A percentile compares a stretch with the other conserved stretches of the same genome.
Evolutionary conservation across 2,113 vertebrate species (phyloP).

Genomic region (Empidonax traillii): DNA sequence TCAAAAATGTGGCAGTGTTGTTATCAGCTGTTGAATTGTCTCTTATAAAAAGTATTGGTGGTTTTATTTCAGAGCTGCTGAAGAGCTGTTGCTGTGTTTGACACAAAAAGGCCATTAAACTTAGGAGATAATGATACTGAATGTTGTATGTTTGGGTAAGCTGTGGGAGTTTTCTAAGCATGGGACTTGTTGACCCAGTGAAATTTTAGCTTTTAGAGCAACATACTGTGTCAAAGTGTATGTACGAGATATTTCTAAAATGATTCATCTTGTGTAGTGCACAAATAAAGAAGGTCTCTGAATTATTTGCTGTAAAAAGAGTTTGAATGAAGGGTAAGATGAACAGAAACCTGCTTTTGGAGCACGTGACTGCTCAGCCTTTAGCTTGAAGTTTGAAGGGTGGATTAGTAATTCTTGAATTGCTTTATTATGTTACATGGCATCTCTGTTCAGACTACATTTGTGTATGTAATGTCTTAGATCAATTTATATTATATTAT

Average conservation of each 20-base stretch:
- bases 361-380: background rate
- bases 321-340: background rate
- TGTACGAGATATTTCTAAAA: background rate
- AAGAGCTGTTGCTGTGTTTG: background rate
- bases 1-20: accelerated
- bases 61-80: background rate
- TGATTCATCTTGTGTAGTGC: background rate
- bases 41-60: background rate
- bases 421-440: background rate
- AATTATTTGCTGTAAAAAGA: background rate
- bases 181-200: background rate
- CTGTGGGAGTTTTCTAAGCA: background rate
- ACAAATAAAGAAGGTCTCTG: accelerated
- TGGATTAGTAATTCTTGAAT: background rate
- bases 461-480: background rate
- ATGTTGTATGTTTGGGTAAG: background rate
- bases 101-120: background rate
- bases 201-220: background rate
- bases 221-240: background rate
- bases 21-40: background rate
- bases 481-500: background rate
- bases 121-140: background rate
- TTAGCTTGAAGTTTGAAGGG: background rate
- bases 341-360: background rate
- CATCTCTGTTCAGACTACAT: background rate